Conservation (phyloP, 2,113 vertebrate genomes). For the Psephotus haematonotus region DNA sequence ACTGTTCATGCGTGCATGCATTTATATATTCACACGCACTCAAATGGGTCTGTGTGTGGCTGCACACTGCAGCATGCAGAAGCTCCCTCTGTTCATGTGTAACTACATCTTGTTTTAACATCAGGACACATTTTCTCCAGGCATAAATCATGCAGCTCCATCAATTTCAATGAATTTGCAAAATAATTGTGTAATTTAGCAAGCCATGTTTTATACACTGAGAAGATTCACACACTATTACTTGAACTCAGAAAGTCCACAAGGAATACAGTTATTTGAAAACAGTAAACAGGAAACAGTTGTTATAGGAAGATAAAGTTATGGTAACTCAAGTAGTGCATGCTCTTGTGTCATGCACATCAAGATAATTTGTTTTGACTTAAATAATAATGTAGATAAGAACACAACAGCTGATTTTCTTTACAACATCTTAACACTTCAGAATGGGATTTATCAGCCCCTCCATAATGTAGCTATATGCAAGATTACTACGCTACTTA, state of each 20-base stretch:
- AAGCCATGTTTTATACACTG: not conserved
- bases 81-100: not conserved
- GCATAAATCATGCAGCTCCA: not conserved
- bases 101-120: not conserved
- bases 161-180: not conserved
- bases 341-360: not conserved
- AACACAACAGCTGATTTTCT: not conserved
- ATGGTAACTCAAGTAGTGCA: not conserved
- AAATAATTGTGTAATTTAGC: not conserved
- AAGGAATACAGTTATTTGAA: not conserved
- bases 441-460: not conserved
- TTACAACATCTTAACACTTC: not conserved
- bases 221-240: not conserved
- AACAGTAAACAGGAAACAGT: not conserved
- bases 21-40: not conserved
- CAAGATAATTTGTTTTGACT: slow-evolving; percentile 34
- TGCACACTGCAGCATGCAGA: not conserved
- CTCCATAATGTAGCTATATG: not conserved
- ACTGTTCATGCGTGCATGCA: not conserved
- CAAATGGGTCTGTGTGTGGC: fast-evolving
- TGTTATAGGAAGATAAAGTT: not conserved
- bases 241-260: not conserved
- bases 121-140: not conserved
- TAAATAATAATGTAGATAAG: slow-evolving; percentile 1
- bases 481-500: not conserved